Evolutionary conservation across 2,113 vertebrate species (phyloP).

Genomic region (Platichthys stellatus): DNA sequence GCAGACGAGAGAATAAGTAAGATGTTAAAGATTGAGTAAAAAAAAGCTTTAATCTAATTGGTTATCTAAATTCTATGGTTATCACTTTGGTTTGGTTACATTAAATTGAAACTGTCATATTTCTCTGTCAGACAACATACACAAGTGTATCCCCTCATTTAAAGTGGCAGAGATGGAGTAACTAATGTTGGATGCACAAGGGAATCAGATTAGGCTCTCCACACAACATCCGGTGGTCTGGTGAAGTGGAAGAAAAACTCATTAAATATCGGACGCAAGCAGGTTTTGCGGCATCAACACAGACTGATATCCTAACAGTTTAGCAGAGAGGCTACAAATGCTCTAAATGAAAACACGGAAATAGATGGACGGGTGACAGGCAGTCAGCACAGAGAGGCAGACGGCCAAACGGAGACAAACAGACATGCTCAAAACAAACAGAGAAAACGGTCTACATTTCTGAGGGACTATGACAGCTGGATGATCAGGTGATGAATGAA

Average conservation of each 20-base stretch:
- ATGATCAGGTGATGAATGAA: conserved; percentile 24
- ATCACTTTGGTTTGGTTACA: no score
- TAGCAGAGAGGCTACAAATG: conserved; percentile 1
- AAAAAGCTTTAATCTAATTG: no score
- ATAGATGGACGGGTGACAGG: not conserved
- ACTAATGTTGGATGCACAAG: not conserved
- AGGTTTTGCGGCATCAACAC: conserved; percentile 3
- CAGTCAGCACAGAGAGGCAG: conserved; percentile 38
- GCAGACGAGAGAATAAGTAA: no score
- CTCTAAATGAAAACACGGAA: conserved; percentile 10
- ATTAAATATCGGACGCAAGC: conserved; percentile 4
- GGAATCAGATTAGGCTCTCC: conserved; percentile 24
- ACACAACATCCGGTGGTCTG: not conserved
- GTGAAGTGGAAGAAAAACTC: conserved; percentile 16
- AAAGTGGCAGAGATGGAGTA: not conserved
- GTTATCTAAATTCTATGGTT: no score
- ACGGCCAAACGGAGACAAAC: conserved; percentile 28
- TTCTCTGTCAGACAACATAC: not conserved
- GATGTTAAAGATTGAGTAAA: no score
- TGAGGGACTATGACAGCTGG: conserved; percentile 5
- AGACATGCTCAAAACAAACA: conserved; percentile 19
- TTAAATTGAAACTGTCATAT: not conserved
- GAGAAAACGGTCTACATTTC: conserved; percentile 7
- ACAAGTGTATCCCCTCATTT: not conserved
- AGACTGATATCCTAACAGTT: conserved; percentile 6